phyloP scores from a whole-genome alignment of 2,888 invertebrate genomes.

The Dryobotodes eremita region DNA sequence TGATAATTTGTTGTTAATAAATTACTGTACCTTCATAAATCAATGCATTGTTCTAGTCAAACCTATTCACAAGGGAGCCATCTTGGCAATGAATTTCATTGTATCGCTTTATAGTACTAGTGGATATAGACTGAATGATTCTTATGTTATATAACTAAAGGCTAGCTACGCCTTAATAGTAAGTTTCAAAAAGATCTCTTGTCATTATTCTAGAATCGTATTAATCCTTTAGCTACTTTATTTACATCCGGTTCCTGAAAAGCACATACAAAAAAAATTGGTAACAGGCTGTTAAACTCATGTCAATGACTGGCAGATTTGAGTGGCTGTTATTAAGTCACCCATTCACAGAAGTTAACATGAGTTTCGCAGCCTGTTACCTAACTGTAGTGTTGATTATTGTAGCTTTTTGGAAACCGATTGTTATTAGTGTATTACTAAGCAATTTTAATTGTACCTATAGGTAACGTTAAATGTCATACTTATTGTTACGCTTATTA shows the following conservation, averaged over 20 bases:
- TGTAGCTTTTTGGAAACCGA: not conserved
- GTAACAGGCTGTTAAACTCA: not conserved
- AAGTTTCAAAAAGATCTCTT: constrained; percentile 40
- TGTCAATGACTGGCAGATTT: not conserved
- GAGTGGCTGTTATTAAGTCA: not conserved
- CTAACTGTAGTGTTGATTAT: constrained; percentile 6
- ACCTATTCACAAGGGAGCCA: constrained; percentile 25
- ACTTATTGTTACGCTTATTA: constrained; percentile 39
- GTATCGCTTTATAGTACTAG: constrained; percentile 19
- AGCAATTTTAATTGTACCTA: constrained; percentile 13
- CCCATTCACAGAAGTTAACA: not conserved
- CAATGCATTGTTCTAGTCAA: constrained; percentile 44
- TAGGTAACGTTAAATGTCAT: constrained; percentile 45
- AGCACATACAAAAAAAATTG: not conserved
- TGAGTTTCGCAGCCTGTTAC: not conserved
- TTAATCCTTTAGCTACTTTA: constrained; percentile 19
- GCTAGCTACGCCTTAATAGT: constrained; percentile 30
- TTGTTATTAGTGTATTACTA: constrained; percentile 19
- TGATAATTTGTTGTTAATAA: constrained; percentile 55
- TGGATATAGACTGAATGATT: constrained; percentile 49
- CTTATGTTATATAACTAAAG: constrained; percentile 35
- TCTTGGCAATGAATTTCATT: not conserved
- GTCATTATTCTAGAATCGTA: constrained; percentile 18
- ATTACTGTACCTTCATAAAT: constrained; percentile 11
- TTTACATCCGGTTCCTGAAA: constrained; percentile 9